These are phyloP conservation scores for Latrodectus hesperus DNA, from an alignment of 2,888 invertebrate species.

Conservation along the genomic window DNA sequence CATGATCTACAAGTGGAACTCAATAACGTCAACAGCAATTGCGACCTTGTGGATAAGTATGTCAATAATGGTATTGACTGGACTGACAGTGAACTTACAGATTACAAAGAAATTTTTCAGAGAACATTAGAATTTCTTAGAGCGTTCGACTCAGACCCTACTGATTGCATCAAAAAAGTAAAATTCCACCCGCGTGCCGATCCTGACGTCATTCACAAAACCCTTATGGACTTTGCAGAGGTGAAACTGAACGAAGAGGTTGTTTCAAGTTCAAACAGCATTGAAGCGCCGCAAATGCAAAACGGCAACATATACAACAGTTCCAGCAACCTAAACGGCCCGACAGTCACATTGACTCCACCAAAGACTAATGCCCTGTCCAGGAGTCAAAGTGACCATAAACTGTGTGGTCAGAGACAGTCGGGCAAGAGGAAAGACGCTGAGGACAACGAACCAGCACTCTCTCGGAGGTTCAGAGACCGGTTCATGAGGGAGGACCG, in stretches of 20 bases:
- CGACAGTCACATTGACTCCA: slow-evolving; percentile 55
- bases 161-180: slow-evolving; percentile 83
- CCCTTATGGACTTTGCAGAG: slow-evolving; percentile 92
- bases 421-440: slow-evolving; percentile 45
- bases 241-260: slow-evolving; percentile 82
- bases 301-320: slow-evolving; percentile 29
- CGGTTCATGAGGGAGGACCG: slow-evolving; percentile 36
- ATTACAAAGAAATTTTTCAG: slow-evolving; percentile 95
- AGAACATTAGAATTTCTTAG: slow-evolving; percentile 95
- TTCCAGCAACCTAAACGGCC: slow-evolving; percentile 31
- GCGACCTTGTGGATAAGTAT: slow-evolving; percentile 95
- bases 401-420: slow-evolving; percentile 83
- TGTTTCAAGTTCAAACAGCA: slow-evolving; percentile 77
- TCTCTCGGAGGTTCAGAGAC: slow-evolving; percentile 45
- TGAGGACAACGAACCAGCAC: slow-evolving; percentile 7
- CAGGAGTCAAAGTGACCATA: slow-evolving; percentile 94
- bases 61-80: slow-evolving; percentile 74
- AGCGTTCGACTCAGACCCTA: slow-evolving; percentile 94
- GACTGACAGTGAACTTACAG: slow-evolving; percentile 77
- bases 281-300: slow-evolving; percentile 78
- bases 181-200: slow-evolving; percentile 92
- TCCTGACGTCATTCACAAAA: slow-evolving; percentile 90
- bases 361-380: slow-evolving; percentile 80
- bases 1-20: slow-evolving; percentile 96
- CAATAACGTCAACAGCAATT: slow-evolving; percentile 95